Conservation (phyloP, 2,797 vertebrate genomes). For the Danio albolineatus region DNA sequence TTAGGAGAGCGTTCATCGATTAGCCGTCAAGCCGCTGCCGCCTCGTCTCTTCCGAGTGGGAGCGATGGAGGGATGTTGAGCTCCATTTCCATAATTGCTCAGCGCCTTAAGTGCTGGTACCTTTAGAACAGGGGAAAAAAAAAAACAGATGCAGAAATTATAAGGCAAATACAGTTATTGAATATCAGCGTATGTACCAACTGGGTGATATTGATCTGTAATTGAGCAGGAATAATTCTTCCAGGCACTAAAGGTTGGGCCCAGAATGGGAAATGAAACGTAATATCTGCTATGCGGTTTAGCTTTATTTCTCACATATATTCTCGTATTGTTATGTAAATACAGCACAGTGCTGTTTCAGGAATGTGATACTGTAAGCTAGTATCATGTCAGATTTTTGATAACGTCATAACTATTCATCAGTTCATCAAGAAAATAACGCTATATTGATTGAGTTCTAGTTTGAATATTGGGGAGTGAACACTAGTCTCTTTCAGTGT, state of each 20-base stretch:
- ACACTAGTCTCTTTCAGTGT: background rate
- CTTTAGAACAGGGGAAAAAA: conserved; percentile 61
- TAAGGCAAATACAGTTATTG: conserved; percentile 59
- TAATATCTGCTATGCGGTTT: conserved; percentile 9
- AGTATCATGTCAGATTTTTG: too few relatives aligned
- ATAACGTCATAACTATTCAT: background rate
- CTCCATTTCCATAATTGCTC: conserved; percentile 89
- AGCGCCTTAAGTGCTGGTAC: conserved; percentile 80
- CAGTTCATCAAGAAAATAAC: background rate
- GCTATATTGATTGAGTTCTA: background rate
- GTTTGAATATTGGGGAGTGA: background rate
- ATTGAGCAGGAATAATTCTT: conserved; percentile 87
- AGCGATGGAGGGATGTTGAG: conserved; percentile 82
- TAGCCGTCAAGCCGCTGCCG: conserved; percentile 78
- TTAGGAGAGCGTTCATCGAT: conserved; percentile 81
- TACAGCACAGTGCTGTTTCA: background rate
- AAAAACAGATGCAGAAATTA: conserved; percentile 49
- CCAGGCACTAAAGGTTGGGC: conserved; percentile 87
- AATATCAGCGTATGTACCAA: conserved; percentile 68
- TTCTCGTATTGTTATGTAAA: background rate
- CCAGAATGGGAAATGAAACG: conserved; percentile 48
- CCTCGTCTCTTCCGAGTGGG: conserved; percentile 81
- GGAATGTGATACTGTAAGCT: background rate
- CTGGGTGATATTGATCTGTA: conserved; percentile 87
- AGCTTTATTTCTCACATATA: conserved; percentile 18